phyloP scores from a whole-genome alignment of 2,888 invertebrate species.

The Drosophila picticornis region DNA sequence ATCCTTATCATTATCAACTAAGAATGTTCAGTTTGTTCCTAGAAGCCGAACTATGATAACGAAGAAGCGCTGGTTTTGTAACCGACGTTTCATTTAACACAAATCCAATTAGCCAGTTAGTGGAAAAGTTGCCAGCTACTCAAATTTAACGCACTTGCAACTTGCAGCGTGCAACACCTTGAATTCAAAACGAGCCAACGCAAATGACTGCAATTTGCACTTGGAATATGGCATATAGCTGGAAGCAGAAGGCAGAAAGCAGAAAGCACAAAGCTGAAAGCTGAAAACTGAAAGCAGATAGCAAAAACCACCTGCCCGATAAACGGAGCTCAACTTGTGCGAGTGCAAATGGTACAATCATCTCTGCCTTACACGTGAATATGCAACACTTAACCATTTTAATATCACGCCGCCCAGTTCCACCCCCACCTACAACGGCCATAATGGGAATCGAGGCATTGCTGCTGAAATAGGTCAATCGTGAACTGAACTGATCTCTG shows the following conservation, averaged over 20 bases:
- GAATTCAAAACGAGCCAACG: slow-evolving; percentile 14
- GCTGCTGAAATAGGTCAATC: slow-evolving; percentile 33
- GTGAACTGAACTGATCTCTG: slow-evolving; percentile 54
- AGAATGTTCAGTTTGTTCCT: not conserved
- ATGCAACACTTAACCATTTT: slow-evolving; percentile 42
- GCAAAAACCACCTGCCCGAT: slow-evolving; percentile 20
- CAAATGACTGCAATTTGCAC: slow-evolving; percentile 48
- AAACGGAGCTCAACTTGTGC: not conserved
- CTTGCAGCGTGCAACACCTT: slow-evolving; percentile 37
- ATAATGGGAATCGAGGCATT: slow-evolving; percentile 26
- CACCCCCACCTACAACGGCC: slow-evolving; percentile 4
- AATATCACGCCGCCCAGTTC: not conserved
- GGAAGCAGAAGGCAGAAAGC: not conserved
- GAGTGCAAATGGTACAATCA: not conserved
- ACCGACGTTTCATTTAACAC: slow-evolving; percentile 51
- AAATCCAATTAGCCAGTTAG: slow-evolving; percentile 61
- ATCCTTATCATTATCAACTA: not conserved
- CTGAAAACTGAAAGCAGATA: slow-evolving; percentile 3
- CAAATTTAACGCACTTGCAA: slow-evolving; percentile 60
- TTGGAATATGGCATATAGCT: slow-evolving; percentile 1
- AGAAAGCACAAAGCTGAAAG: not conserved
- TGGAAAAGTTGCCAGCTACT: slow-evolving; percentile 63
- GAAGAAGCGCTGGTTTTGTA: not conserved
- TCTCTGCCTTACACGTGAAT: not conserved
- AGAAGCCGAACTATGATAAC: not conserved